Base-by-base conservation (phyloP, 30 jellyfish, hydroid and myxozoan species). In the Sanderia malayensis region DNA sequence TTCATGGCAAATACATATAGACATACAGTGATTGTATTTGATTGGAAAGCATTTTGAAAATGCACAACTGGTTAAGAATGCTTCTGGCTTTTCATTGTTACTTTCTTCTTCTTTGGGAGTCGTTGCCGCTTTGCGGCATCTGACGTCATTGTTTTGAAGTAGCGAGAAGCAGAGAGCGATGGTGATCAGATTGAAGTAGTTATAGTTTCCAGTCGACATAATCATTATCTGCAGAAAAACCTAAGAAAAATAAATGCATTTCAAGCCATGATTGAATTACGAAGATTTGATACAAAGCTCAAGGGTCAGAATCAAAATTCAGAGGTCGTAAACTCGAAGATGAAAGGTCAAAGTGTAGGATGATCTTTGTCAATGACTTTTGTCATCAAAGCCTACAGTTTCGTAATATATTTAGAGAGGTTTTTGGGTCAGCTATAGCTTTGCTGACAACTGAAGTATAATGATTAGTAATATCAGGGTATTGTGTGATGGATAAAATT, bases 121-220 rank as follows among this genome's bases (percentile, higher is more conserved):
- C n/a, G n/a, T n/a, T n/a, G n/a, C n/a, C n/a, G n/a, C n/a, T n/a
- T n/a, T n/a, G n/a, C 29, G 44, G 30, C 44, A 70, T 25, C 25
- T 68, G 15, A 71, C 34, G 30, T 30, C 61, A 23, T 58, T 63
- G 57, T 92, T 96, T 52, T 92, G 94, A 20, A 92, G 37, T 31
- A 92, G 74, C 19, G 96, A 73, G 30, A 92, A 76, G 65, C 98
- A 84, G 3, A 92, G 76, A 1, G 92, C 61, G 73, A 92, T 79
- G 4, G 98, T 92, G 30, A 81, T 71, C 30, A 79, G 53, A 59
- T 92, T 92, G 86, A 92, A 92, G 77, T 84, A 92, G 55, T 79
- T 92, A 83, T 92, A 92, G 71, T 92, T 92, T 46, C 98, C 98
- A 62, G 98, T 92, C 22, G 81, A 57, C 11, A 84, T 73, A 29